A percentile compares a stretch with the other conserved stretches of the same genome.
Conservation (phyloP, 2,888 invertebrate species). For the Branchellion lobata region DNA sequence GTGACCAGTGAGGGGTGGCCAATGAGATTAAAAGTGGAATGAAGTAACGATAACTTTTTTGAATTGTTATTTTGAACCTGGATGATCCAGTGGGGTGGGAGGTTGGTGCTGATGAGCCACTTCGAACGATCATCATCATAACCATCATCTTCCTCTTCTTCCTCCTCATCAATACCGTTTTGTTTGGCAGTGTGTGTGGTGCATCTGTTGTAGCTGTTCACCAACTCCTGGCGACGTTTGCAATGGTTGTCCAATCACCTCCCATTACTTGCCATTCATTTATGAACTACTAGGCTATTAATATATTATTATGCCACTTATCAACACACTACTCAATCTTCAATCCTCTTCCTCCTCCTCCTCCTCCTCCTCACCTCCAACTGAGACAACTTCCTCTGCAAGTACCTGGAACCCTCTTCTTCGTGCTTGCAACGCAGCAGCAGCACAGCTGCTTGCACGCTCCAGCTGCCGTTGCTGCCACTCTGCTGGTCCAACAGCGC, state of each 20-base stretch:
- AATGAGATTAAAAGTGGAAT: no score
- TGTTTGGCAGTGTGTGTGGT: not conserved
- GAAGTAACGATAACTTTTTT: no score
- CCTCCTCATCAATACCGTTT: not conserved
- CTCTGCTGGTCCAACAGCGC: constrained; percentile 2
- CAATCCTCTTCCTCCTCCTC: not conserved
- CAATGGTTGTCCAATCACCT: no score
- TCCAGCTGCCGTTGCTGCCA: constrained; percentile 68
- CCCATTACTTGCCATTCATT: no score
- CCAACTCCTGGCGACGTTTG: no score
- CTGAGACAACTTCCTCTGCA: constrained; percentile 85
- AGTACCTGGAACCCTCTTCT: constrained; percentile 73
- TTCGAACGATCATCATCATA: not conserved
- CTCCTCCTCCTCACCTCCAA: constrained; percentile 68
- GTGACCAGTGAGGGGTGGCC: no score
- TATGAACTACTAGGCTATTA: no score
- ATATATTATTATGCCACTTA: no score
- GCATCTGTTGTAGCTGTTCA: not conserved
- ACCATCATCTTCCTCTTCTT: not conserved
- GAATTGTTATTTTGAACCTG: constrained; percentile 3
- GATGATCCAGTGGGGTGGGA: constrained; percentile 31
- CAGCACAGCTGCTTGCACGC: constrained; percentile 74
- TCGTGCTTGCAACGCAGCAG: constrained; percentile 77
- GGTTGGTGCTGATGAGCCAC: constrained; percentile 7
- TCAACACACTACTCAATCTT: not conserved